A percentile compares a stretch with the other conserved stretches of the same genome.
These are phyloP conservation scores for Tiaroga cobitis DNA, from an alignment of 2,797 vertebrate species.

Conservation along the genomic window DNA sequence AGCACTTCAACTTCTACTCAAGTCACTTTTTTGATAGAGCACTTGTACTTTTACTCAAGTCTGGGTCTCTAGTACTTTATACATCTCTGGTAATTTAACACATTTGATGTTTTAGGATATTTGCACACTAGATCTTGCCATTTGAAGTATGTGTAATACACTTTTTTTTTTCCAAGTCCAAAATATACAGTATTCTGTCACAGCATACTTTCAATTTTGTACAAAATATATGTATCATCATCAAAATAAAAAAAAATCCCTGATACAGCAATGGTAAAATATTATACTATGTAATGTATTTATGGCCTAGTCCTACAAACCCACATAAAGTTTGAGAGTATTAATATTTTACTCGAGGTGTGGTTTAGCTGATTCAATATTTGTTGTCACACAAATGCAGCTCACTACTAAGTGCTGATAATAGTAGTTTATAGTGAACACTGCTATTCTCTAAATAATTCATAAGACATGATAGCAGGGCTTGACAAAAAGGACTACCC, in stretches of 20 bases:
- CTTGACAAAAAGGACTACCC: too few relatives aligned
- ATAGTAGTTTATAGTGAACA: constrained; percentile 10
- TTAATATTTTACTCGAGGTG: neutral
- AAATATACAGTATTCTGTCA: neutral
- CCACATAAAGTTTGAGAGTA: neutral
- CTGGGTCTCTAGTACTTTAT: too few relatives aligned
- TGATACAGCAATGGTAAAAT: neutral
- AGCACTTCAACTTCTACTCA: too few relatives aligned
- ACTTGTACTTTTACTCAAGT: too few relatives aligned
- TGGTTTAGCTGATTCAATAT: neutral
- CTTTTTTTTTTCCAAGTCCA: neutral
- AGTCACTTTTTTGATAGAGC: too few relatives aligned
- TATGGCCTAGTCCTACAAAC: neutral
- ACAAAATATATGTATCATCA: neutral
- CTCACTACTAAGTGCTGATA: constrained; percentile 9
- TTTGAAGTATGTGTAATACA: too few relatives aligned
- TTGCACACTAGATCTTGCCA: neutral
- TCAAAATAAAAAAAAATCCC: neutral
- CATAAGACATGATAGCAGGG: neutral
- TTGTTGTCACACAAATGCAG: neutral
- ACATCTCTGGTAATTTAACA: neutral
- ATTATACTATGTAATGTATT: neutral
- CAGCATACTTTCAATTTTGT: neutral
- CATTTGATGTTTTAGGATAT: neutral
- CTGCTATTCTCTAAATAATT: neutral